Evolutionary conservation across 2,113 vertebrate genomes (phyloP), one percentile per base, ranked within the genome.

Genomic region (Gallinago paraguaiae): DNA sequence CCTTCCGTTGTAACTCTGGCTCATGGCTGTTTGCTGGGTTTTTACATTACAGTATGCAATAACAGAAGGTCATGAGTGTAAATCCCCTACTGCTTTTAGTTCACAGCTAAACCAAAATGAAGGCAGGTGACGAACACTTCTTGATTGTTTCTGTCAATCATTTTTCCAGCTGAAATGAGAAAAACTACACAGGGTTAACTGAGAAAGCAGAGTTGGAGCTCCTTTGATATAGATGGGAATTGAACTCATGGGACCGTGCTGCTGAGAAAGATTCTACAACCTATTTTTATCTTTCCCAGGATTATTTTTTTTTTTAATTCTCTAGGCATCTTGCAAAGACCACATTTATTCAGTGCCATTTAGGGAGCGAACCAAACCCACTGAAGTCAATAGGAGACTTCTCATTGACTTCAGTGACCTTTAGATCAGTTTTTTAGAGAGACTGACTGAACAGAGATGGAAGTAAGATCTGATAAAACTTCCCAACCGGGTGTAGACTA

Each of bases 91-190:
- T 64, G 94, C 93, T 91, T 92, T 77, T 23, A 92, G 90, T 94
- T 94, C 91, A 93, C 81, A 84, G 93, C 88, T 92, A 87, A 93
- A 80, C 90, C 82, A 82, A 82, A 88, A 95, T 37, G 78, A 95
- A 96, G 74, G 65, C 33, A 64, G 77, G 77, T 61, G 48, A 88
- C 9, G 13, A 96, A 90, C 94, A 86, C 74, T 86, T 84, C 93
- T 93, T 96, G 94, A 96, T 96, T 95, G 96, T 94, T 97, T 95
- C 96, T 97, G 95, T 94, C 96, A 96, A 95, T 97, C 97, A 97
- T 69, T 85, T 88, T 76, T 91, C 81, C 91, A 65, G 39, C 33
- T 82, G 84, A 94, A 97, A 97, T 92, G 92, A 95, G 89, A 95
- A 84, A 96, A 93, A 69, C 92, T 83, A 91, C 43, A 90, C 76